Evolutionary conservation across 2,888 invertebrate species (phyloP).

Genomic region (Lasioglossum oenotherae): DNA sequence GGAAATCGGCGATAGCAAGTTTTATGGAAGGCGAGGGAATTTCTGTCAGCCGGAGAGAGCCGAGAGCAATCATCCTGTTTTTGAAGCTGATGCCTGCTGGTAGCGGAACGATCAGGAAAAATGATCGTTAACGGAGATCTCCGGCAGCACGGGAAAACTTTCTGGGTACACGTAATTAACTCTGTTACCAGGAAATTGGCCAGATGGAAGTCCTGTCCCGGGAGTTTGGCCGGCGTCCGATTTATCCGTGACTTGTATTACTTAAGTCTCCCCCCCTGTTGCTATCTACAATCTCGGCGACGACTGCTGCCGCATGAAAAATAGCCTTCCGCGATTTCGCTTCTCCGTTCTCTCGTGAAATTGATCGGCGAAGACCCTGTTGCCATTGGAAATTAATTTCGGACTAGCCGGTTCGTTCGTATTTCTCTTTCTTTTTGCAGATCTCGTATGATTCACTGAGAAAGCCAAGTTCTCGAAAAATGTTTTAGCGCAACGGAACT

Average conservation of each 20-base stretch:
- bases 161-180: constrained; percentile 22
- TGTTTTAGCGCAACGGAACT: background rate
- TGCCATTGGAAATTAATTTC: background rate
- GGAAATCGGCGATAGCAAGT: constrained; percentile 28
- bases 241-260: background rate
- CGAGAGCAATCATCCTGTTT: constrained; percentile 22
- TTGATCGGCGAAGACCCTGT: background rate
- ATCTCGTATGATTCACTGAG: background rate
- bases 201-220: background rate
- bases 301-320: background rate
- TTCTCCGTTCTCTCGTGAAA: background rate
- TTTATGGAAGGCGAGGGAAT: constrained; percentile 35
- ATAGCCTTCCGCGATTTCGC: background rate
- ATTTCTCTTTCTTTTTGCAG: background rate
- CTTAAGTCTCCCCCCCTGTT: background rate
- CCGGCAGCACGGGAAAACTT: constrained; percentile 4
- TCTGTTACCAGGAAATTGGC: background rate
- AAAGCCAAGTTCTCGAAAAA: background rate
- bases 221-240: background rate
- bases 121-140: constrained; percentile 8
- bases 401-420: background rate
- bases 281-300: background rate
- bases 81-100: background rate
- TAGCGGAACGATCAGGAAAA: constrained; percentile 15
- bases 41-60: background rate